A percentile compares a stretch with the other conserved stretches of the same genome.
These are phyloP conservation scores for Peromyscus attwateri DNA, from an alignment of 2,797 vertebrate species.

Conservation along the genomic window DNA sequence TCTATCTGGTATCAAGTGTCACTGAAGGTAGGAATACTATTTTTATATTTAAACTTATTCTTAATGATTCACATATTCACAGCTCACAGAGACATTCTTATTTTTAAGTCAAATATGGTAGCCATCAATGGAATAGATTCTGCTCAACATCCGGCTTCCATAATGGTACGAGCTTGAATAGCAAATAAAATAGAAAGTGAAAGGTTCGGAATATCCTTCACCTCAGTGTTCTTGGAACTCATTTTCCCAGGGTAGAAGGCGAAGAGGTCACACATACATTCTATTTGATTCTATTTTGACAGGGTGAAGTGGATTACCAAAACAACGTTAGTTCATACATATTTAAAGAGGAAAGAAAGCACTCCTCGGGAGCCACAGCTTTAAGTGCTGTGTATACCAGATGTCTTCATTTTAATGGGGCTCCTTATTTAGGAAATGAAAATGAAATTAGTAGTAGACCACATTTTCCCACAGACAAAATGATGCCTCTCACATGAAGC, in stretches of 20 bases:
- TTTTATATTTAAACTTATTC: conserved; percentile 23
- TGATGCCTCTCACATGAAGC: conserved; percentile 64
- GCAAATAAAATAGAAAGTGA: conserved; percentile 47
- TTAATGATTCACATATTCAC: not conserved
- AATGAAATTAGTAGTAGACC: conserved; percentile 88
- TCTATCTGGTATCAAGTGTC: not conserved
- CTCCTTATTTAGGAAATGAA: conserved; percentile 89
- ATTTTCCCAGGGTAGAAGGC: conserved; percentile 75
- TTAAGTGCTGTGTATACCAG: conserved; percentile 89
- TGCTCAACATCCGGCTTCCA: not conserved
- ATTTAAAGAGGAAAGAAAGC: conserved; percentile 91
- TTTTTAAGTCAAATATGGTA: not conserved
- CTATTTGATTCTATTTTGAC: conserved; percentile 90
- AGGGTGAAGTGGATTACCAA: conserved; percentile 85
- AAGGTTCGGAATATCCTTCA: conserved; percentile 15
- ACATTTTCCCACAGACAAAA: conserved; percentile 70
- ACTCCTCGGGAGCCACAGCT: conserved; percentile 83
- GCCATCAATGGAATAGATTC: not conserved
- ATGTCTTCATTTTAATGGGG: conserved; percentile 91
- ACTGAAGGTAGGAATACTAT: not conserved
- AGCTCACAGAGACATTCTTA: not conserved
- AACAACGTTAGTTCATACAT: conserved; percentile 89
- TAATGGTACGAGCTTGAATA: conserved; percentile 1
- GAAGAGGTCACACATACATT: conserved; percentile 84
- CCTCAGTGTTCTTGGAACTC: conserved; percentile 68